A percentile compares a stretch with the other conserved stretches of the same genome.
Conservation (phyloP, 2,888 invertebrate species). For the Microplitis deprimator region DNA sequence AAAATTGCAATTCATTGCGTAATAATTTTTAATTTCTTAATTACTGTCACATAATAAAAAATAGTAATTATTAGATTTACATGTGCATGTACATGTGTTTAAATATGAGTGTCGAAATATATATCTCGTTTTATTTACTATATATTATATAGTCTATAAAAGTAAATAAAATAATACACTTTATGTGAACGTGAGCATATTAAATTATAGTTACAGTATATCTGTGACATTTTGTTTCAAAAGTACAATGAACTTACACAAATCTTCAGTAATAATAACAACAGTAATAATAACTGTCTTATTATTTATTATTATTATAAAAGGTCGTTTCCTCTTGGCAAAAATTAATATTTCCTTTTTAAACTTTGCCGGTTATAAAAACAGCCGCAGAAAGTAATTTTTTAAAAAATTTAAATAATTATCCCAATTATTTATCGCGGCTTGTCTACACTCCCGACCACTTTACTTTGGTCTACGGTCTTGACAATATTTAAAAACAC, state of each 20-base stretch:
- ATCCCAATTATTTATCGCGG: neutral
- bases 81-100: neutral
- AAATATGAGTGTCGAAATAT: neutral
- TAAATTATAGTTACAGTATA: neutral
- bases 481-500: constrained; percentile 2
- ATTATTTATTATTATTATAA: neutral
- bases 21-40: neutral
- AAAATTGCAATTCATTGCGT: neutral
- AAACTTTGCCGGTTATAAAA: neutral
- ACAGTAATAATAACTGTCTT: neutral
- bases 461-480: neutral
- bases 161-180: neutral
- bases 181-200: neutral
- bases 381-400: neutral
- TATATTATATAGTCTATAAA: neutral
- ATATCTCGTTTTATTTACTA: neutral
- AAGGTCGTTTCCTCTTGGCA: neutral
- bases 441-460: neutral
- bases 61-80: constrained; percentile 1
- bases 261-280: neutral
- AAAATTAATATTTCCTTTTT: neutral
- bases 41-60: neutral
- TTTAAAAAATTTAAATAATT: neutral
- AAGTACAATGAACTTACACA: neutral
- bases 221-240: neutral